Percentiles rank a stretch among this genome's conserved stretches.
phyloP scores from a whole-genome alignment of 23 tunicate species.

The Corella eumyota region DNA sequence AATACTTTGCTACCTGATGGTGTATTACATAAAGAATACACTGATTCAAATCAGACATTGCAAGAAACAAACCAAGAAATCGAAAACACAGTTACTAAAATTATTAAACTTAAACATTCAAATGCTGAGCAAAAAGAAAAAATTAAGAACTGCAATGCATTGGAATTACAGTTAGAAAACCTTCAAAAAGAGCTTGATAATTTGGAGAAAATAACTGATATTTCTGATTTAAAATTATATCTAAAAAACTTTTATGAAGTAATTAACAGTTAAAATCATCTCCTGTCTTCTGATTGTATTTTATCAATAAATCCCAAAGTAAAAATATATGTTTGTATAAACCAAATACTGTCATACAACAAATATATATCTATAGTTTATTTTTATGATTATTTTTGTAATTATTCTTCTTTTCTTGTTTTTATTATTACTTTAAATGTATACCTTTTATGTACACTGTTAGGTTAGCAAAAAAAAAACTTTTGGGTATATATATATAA shows the following conservation, averaged over 20 bases:
- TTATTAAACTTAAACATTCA: background rate
- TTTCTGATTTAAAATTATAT: too few relatives aligned
- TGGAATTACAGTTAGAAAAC: background rate
- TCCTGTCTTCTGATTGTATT: too few relatives aligned
- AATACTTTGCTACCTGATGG: slow-evolving; percentile 1
- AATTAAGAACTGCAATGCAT: background rate
- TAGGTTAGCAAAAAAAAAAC: too few relatives aligned
- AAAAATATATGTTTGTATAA: too few relatives aligned
- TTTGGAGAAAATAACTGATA: too few relatives aligned
- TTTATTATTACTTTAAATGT: background rate
- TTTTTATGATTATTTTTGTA: background rate
- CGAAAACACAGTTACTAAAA: background rate
- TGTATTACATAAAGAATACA: background rate
- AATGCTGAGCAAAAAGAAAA: background rate
- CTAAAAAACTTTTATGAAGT: too few relatives aligned
- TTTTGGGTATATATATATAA: too few relatives aligned
- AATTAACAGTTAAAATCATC: too few relatives aligned
- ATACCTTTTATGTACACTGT: background rate
- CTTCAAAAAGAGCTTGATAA: too few relatives aligned
- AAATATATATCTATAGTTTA: too few relatives aligned
- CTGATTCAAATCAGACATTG: background rate
- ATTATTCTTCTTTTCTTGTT: background rate
- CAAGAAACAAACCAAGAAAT: background rate
- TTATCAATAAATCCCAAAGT: too few relatives aligned
- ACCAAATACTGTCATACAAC: too few relatives aligned